Evolutionary conservation across 2,888 invertebrate species (phyloP), one percentile per base, ranked within the genome.

Genomic region (Hemaris fuciformis): DNA sequence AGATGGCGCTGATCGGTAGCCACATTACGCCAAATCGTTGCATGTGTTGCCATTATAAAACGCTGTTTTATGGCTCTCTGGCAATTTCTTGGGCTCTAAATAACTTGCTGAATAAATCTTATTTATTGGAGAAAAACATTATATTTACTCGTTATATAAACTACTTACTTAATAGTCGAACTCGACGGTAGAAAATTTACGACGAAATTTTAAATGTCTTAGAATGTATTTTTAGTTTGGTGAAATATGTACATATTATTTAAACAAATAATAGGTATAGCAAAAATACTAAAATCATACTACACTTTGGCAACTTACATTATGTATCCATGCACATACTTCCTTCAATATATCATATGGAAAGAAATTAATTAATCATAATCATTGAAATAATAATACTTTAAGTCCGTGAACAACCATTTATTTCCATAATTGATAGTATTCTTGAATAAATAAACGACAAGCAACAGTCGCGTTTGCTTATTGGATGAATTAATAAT

Each of bases 11-110:
- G 48, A 62, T 62, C 59, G 59, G 59, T 23, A 41, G 48, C 22
- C 57, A 57, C 57, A 62, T 62, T 62, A 62, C 34, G 38, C 45
- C 45, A 57, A 62, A 57, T 62, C 34, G 57, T 57, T 57, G 45
- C 53, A 38, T 53, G 60, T 60, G 46, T 18, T 53, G 53, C 53
- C 53, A 53, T 53, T 53, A 38, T 53, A 53, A 60, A 60, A 59
- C 27, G 53, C 27, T 53, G 53, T 31, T 31, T 53, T 53, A 53
- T 53, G 3, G 27, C 53, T 53, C 23, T 45, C 53, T 27, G 18
- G 8, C 18, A 41, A 53, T 41, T 15, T 41, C 41, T 60, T 53
- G 10, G 18, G 13, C 10, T 57, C 22, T 41, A 41, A 31, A 38
- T 22, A 57, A 57, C 13, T 34, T 57, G 15, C 7, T 4, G 13